Base-by-base conservation (phyloP, 2,797 vertebrate genomes). In the Semaprochilodus insignis region DNA sequence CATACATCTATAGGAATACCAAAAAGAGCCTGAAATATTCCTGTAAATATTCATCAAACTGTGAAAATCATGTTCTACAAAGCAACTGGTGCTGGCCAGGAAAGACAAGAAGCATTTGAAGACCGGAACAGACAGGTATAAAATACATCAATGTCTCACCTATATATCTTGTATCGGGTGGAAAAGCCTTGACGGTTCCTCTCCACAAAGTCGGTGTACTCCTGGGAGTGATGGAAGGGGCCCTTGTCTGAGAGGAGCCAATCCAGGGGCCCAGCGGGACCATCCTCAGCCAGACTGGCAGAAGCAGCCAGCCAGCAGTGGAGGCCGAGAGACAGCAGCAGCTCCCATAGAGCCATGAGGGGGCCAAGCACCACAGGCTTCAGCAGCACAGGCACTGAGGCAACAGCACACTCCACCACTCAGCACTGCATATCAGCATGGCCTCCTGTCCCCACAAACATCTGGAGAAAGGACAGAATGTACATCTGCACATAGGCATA, bases 321-420 rank as follows among this genome's bases (percentile, higher is more conserved):
- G 91, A 98, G 96, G 97, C 96, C 96, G 96, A 99, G 95, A 91
- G 96, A 96, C 94, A 97, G 92, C 92, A 88, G 31, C 65, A 86
- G 94, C 93, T 97, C 96, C 97, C 97, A 99, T 97, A 96, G 96
- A 98, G 97, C 97, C 97, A 99, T 99, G 96, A 97, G 97, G 97
- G 96, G 94, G 92, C 93, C 96, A 96, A 97, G 90, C 94, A 95
- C 95, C 94, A 92, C 84, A 90, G 91, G 92, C 94, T 95, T 84
- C 94, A 95, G 93, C 94, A 93, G 94, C 93, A 93, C 94, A 91
- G 93, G 90, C 93, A 93, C 95, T 91, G 93, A 90, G 93, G 91
- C 92, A 91, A 95, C 93, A 95, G 94, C 95, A 95, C 94, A 94
- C 96, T 96, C 96, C 96, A 96, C 96, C 96, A 91, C 94, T 95